Evolutionary conservation across 2,888 invertebrate genomes (phyloP).

Genomic region (Disparrhopalites patrizii): DNA sequence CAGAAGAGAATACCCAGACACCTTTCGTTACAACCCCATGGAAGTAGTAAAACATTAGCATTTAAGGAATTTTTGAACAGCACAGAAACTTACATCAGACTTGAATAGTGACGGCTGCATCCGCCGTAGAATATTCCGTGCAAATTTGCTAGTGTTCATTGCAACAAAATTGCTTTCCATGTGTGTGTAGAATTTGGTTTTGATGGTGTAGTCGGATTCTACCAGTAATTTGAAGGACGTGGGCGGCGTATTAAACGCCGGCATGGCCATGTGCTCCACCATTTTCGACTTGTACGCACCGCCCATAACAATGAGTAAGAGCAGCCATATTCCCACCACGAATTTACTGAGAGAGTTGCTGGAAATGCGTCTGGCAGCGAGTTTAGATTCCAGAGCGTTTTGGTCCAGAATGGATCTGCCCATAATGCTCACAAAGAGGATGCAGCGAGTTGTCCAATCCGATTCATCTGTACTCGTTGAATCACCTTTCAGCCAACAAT

Average conservation of each 20-base stretch:
- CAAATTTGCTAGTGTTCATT: background rate
- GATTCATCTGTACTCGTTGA: too few relatives aligned
- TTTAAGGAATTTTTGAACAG: background rate
- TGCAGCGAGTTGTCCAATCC: too few relatives aligned
- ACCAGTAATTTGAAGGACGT: background rate
- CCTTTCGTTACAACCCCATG: too few relatives aligned
- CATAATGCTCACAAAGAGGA: background rate
- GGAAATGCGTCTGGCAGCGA: background rate
- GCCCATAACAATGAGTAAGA: background rate
- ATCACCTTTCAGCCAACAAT: too few relatives aligned
- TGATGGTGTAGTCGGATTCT: background rate
- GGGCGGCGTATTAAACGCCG: background rate
- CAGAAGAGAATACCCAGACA: too few relatives aligned
- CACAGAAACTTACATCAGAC: background rate
- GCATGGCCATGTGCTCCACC: background rate
- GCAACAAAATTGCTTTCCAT: background rate
- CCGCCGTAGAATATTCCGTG: background rate
- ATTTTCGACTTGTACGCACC: slow-evolving; percentile 3
- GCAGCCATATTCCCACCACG: background rate
- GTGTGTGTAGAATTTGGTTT: background rate
- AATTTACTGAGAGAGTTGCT: background rate
- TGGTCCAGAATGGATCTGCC: background rate
- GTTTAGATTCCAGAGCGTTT: background rate
- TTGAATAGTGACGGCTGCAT: background rate
- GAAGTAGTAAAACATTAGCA: too few relatives aligned